Base-by-base conservation (phyloP, 2,888 invertebrate species). In the Leptarthrus brevirostris region DNA sequence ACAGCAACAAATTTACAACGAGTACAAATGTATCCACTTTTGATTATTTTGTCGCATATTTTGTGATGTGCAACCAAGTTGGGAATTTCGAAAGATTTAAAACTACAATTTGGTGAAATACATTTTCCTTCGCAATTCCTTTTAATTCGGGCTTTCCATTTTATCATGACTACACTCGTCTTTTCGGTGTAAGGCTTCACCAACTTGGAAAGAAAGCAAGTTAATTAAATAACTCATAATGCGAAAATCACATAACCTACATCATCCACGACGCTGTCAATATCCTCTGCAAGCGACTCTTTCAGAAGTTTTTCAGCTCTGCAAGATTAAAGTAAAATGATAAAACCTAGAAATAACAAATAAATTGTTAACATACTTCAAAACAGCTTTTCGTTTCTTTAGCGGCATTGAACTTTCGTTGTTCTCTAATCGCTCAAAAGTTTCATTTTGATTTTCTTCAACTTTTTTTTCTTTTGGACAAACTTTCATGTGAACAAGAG, bases 41-140 rank as follows among this genome's bases (percentile, higher is more conserved):
- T 64, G 77, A 77, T 75, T 77, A 76, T 80, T 56, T 78, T 76
- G n/a, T 77, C 61, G 76, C 86, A 86, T 16, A 71, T 74, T 4
- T 74, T 75, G 49, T 83, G 70, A 76, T 86, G 86, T 20, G 79
- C 74, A 4, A 79, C 54, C 12, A 85, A 76, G 58, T 79, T 79
- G 18, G 80, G 77, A 1, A 82, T 14, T 34, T 79, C 77, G 0
- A 77, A 73, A 18, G 80, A 77, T 52, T 76, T 76, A 79, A 81
- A 85, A 64, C 77, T 76, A 73, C 86, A 86, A 6, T 77, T 70
- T 66, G 78, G 76, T 69, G 81, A 82, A 24, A 79, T 79, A 77
- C 86, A 86, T 44, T 79, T 79, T 1, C 80, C 79, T 20, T 76
- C 75, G 1, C 80, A 79, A 30, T 78, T 78, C 4, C 78, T 74